Evolutionary conservation across 2,113 vertebrate species (phyloP).

Genomic region (Sarotherodon lohbergeri): DNA sequence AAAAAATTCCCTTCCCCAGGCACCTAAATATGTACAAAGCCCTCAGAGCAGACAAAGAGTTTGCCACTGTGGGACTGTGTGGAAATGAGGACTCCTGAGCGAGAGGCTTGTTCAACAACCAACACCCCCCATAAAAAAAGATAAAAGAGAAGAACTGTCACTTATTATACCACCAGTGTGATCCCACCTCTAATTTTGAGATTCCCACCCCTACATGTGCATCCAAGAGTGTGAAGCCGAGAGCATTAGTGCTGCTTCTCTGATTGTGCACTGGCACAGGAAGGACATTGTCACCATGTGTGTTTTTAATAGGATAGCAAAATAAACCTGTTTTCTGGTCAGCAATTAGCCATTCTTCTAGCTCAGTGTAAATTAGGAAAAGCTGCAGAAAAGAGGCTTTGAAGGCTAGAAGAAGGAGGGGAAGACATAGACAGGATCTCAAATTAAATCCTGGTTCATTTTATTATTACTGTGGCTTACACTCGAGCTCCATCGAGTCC

Average conservation of each 20-base stretch:
- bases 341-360: slow-evolving; percentile 49
- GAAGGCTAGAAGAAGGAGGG: background rate
- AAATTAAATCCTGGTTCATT: slow-evolving; percentile 27
- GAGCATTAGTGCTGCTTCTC: slow-evolving; percentile 53
- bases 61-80: slow-evolving; percentile 38
- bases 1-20: slow-evolving; percentile 24
- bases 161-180: slow-evolving; percentile 35
- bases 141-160: slow-evolving; percentile 13
- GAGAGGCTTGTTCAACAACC: slow-evolving; percentile 28
- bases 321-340: slow-evolving; percentile 63
- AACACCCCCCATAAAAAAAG: slow-evolving; percentile 12
- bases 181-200: slow-evolving; percentile 53
- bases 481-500: background rate
- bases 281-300: slow-evolving; percentile 42
- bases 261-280: slow-evolving; percentile 16
- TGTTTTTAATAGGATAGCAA: slow-evolving; percentile 57
- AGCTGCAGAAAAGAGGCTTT: slow-evolving; percentile 55
- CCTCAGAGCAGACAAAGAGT: slow-evolving; percentile 46
- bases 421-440: slow-evolving; percentile 19
- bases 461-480: slow-evolving; percentile 20
- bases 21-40: slow-evolving; percentile 62
- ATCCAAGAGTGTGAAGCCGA: slow-evolving; percentile 20
- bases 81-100: slow-evolving; percentile 49
- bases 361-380: slow-evolving; percentile 39
- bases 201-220: slow-evolving; percentile 30